phyloP scores from a whole-genome alignment of 2,888 invertebrate species.

The Eristalis intricaria region DNA sequence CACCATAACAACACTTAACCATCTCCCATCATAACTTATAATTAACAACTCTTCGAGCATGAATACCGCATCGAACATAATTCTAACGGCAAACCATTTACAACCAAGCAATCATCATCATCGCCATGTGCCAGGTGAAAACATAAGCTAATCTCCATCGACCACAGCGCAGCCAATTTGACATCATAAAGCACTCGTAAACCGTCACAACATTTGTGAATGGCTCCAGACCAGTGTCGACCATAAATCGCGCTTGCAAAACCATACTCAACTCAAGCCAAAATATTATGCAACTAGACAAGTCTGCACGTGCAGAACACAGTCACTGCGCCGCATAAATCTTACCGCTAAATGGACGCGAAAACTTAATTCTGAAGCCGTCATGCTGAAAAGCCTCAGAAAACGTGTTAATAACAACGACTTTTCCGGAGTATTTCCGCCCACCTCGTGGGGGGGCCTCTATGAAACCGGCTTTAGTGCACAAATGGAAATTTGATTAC shows the following conservation, averaged over 20 bases:
- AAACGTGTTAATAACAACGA: constrained; percentile 36
- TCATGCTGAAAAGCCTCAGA: constrained; percentile 26
- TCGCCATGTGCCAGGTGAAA: too few relatives aligned
- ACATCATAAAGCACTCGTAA: neutral
- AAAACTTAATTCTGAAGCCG: constrained; percentile 30
- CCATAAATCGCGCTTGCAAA: constrained; percentile 14
- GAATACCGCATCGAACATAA: too few relatives aligned
- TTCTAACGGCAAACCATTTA: too few relatives aligned
- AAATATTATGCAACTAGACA: constrained; percentile 30
- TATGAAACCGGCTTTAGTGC: constrained; percentile 44
- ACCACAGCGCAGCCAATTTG: too few relatives aligned
- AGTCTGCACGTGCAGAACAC: neutral
- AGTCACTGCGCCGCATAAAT: neutral
- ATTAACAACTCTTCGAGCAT: too few relatives aligned
- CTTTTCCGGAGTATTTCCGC: constrained; percentile 48
- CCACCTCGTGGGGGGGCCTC: neutral
- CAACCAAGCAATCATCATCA: too few relatives aligned
- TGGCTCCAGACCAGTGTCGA: neutral
- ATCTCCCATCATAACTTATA: too few relatives aligned
- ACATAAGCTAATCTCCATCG: too few relatives aligned
- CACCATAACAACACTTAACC: too few relatives aligned
- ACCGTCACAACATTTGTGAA: neutral
- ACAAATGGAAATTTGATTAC: constrained; percentile 61
- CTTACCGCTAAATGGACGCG: constrained; percentile 6
- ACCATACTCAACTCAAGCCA: neutral